Conservation (phyloP, 2,888 invertebrate genomes). For the Cyaniris semiargus region DNA sequence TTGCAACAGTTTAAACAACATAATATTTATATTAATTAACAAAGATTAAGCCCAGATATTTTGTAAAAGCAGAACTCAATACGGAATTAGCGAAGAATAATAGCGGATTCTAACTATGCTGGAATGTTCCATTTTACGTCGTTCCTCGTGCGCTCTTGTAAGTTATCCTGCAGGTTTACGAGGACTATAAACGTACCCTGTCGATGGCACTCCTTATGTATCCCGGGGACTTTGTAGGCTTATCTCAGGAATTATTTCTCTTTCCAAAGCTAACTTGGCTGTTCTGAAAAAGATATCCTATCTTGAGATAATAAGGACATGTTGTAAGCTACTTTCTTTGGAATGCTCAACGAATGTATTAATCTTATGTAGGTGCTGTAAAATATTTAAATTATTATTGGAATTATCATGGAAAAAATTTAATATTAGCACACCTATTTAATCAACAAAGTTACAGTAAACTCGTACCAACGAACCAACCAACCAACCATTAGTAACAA, state of each 20-base stretch:
- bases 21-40: no score
- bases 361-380: neutral
- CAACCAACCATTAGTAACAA: slow-evolving; percentile 32
- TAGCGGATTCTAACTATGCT: slow-evolving; percentile 43
- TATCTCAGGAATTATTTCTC: slow-evolving; percentile 44
- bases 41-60: no score
- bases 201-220: slow-evolving; percentile 48
- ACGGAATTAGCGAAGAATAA: slow-evolving; percentile 7
- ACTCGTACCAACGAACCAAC: no score
- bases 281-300: neutral
- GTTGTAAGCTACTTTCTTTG: neutral
- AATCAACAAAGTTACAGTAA: neutral
- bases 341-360: neutral
- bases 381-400: no score
- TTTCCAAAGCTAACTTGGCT: slow-evolving; percentile 27
- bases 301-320: slow-evolving; percentile 7
- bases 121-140: slow-evolving; percentile 60
- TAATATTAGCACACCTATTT: neutral
- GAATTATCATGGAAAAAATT: neutral
- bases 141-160: slow-evolving; percentile 61
- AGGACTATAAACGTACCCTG: slow-evolving; percentile 63
- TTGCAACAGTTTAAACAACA: no score
- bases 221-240: slow-evolving; percentile 43
- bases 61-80: neutral
- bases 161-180: slow-evolving; percentile 67